Evolutionary conservation across 2,888 invertebrate genomes (phyloP), one percentile per base, ranked within the genome.

Genomic region (Cheiracanthium punctorium): DNA sequence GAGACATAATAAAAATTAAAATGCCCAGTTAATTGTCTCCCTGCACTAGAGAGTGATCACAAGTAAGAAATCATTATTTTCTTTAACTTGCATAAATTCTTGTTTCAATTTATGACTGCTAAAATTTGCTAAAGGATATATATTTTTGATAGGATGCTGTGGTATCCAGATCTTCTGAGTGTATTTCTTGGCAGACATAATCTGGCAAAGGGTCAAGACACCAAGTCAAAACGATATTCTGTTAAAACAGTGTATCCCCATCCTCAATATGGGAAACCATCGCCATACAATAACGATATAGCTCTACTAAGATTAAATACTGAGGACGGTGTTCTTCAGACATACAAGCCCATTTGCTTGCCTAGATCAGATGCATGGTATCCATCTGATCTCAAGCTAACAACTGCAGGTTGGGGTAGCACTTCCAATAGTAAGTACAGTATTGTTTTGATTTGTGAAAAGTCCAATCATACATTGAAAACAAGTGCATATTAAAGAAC

Each of bases 381-480:
- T 41, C 73, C 80, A 8, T 32, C 73, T 2, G 52, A 58, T 1
- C 12, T 75, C 12, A 52, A 8, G 1, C 33, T 82, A 14, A 87
- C 77, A 0, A 70, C 70, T 24, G 87, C 82, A 14, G 87, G 87
- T 2, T 87, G 87, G 87, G 87, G 87, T 52, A 75, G 87, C 58
- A 81, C 41, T 24, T 85, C 85, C 4, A 73, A 65, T 14, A 65
- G 85, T 80, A 69, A 74, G 85, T 24, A 24, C 14, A 32, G 0
- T 70, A 8, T n/a, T n/a, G n/a, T n/a, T n/a, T n/a, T n/a, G n/a
- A n/a, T n/a, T n/a, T n/a, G n/a, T n/a, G n/a, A n/a, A n/a, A n/a
- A n/a, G n/a, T n/a, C n/a, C n/a, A n/a, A n/a, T n/a, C n/a, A n/a
- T n/a, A n/a, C n/a, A n/a, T n/a, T n/a, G n/a, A n/a, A n/a, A n/a